Percentiles rank a stretch among this genome's conserved stretches.
These are phyloP conservation scores for Melanaphis sacchari DNA, from an alignment of 1,140 invertebrate species.

Conservation along the genomic window DNA sequence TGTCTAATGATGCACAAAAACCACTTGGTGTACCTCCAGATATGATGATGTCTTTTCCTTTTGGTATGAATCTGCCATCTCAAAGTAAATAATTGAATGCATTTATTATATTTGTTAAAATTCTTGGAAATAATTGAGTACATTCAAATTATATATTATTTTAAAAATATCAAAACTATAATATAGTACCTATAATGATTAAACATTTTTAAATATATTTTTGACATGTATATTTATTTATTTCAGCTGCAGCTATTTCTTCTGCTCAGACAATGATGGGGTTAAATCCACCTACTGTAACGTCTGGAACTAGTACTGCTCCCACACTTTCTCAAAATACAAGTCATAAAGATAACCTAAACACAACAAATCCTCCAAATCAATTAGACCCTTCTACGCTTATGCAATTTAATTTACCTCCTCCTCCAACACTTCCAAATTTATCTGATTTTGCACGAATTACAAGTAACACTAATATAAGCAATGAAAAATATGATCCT, in stretches of 20 bases:
- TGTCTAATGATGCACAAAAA: constrained; percentile 60
- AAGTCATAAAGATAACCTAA: constrained; percentile 58
- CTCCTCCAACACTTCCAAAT: constrained; percentile 55
- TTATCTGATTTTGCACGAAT: constrained; percentile 38
- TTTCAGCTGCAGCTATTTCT: constrained; percentile 46
- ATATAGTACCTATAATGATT: background rate
- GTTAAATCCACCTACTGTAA: constrained; percentile 22
- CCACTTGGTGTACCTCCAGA: constrained; percentile 65
- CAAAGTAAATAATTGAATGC: constrained; percentile 26
- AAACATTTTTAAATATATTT: background rate
- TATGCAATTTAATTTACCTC: constrained; percentile 58
- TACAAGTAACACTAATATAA: constrained; percentile 9
- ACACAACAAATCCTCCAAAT: constrained; percentile 30
- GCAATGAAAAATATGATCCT: constrained; percentile 45
- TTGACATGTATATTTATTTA: constrained; percentile 18
- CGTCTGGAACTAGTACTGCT: constrained; percentile 11
- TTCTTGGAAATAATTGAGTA: background rate
- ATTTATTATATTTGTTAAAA: background rate
- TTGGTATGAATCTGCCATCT: constrained; percentile 55
- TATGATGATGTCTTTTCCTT: constrained; percentile 64
- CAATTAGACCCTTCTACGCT: constrained; percentile 58
- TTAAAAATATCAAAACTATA: background rate
- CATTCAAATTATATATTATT: background rate
- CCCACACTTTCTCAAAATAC: constrained; percentile 55
- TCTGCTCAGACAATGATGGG: constrained; percentile 42